Percentiles rank a stretch among this genome's conserved stretches.
Evolutionary conservation across 1,140 invertebrate species (phyloP).

Genomic region (Vollenhovia emeryi): DNA sequence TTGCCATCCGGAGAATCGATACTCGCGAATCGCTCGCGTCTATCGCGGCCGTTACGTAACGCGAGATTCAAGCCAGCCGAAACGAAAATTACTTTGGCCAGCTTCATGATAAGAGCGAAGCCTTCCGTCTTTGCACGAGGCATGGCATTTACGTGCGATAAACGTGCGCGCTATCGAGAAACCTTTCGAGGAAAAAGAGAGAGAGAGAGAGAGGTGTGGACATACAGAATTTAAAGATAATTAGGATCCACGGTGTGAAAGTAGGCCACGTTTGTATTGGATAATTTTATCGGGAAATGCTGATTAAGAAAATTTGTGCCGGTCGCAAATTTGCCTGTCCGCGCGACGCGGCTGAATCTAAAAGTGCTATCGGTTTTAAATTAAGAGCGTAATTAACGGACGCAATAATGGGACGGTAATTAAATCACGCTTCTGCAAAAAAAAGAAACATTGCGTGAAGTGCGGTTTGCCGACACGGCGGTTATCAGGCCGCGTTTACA

Average conservation of each 20-base stretch:
- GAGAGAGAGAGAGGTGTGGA: slow-evolving; percentile 4
- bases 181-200: slow-evolving; percentile 4
- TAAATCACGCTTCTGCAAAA: neutral
- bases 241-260: neutral
- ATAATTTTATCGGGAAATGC: neutral
- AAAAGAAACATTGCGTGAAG: neutral
- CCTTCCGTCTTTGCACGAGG: slow-evolving; percentile 26
- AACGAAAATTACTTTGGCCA: slow-evolving; percentile 11
- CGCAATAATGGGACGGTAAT: neutral
- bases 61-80: neutral
- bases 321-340: neutral
- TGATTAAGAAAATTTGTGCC: neutral
- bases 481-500: neutral
- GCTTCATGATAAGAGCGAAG: neutral
- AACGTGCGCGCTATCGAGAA: slow-evolving; percentile 4
- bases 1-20: slow-evolving; percentile 34
- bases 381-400: neutral
- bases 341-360: neutral
- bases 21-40: neutral
- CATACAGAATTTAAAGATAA: slow-evolving; percentile 4
- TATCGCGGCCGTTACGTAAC: slow-evolving; percentile 55
- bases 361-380: neutral
- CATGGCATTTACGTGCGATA: slow-evolving; percentile 1
- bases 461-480: no score
- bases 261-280: neutral